phyloP scores from a whole-genome alignment of 2,797 vertebrate genomes.

The Danionella dracula region DNA sequence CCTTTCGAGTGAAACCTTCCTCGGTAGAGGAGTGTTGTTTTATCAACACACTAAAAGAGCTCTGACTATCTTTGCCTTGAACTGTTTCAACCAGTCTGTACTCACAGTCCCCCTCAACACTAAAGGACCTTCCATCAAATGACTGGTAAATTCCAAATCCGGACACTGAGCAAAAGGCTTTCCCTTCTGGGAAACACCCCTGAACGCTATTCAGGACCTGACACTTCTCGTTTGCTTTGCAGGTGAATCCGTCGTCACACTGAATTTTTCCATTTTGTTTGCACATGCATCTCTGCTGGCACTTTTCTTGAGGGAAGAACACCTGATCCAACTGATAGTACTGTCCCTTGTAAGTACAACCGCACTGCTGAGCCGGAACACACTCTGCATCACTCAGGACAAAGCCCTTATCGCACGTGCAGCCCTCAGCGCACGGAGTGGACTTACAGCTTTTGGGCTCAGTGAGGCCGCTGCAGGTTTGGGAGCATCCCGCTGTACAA shows the following conservation, averaged over 20 bases:
- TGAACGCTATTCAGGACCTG: constrained; percentile 44
- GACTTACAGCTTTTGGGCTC: constrained; percentile 35
- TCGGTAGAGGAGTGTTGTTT: constrained; percentile 29
- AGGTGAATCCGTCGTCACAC: constrained; percentile 47
- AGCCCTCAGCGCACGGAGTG: constrained; percentile 61
- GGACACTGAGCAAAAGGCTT: constrained; percentile 55
- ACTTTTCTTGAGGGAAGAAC: constrained; percentile 45
- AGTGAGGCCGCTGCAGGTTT: constrained; percentile 49
- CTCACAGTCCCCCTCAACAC: constrained; percentile 59
- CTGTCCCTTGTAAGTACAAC: constrained; percentile 58
- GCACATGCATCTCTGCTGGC: constrained; percentile 58
- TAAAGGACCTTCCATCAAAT: constrained; percentile 57
- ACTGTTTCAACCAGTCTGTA: constrained; percentile 54
- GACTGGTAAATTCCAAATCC: constrained; percentile 60
- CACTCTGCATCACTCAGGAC: constrained; percentile 59
- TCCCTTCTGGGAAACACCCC: constrained; percentile 57
- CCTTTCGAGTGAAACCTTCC: constrained; percentile 30
- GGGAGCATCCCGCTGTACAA: constrained; percentile 58
- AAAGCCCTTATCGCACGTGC: constrained; percentile 64
- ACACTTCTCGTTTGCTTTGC: constrained; percentile 56
- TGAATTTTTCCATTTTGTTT: constrained; percentile 38
- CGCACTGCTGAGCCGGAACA: constrained; percentile 61
- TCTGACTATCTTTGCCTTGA: background rate
- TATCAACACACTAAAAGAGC: constrained; percentile 55
- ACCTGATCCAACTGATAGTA: constrained; percentile 56